Percentiles rank a stretch among this genome's conserved stretches.
These are phyloP conservation scores for Callyntrura sp. DNA, from an alignment of 2,888 invertebrate genomes.

Conservation along the genomic window DNA sequence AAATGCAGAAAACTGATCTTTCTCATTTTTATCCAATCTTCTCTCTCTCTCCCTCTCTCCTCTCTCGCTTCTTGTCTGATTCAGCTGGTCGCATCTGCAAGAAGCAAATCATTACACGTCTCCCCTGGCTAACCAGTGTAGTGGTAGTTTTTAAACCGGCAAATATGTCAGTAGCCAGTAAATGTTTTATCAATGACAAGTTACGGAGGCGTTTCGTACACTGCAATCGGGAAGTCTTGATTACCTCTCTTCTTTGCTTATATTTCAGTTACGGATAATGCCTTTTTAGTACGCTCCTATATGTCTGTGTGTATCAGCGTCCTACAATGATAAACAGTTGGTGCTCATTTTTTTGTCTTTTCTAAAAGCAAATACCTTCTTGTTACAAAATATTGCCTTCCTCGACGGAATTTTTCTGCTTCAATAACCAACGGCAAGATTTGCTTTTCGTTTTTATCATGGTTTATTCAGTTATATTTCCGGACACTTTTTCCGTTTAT, in stretches of 20 bases:
- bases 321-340: background rate
- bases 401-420: background rate
- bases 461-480: no score
- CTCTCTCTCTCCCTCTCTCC: background rate
- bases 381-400: background rate
- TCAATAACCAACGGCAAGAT: no score
- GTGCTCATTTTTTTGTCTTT: background rate
- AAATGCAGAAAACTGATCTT: conserved; percentile 36
- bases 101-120: background rate
- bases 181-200: conserved; percentile 18
- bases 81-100: conserved; percentile 19
- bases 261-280: background rate
- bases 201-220: conserved; percentile 15
- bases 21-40: background rate
- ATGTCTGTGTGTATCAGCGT: no score
- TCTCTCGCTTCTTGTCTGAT: background rate
- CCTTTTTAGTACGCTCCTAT: background rate
- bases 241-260: no score
- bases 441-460: background rate
- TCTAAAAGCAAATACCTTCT: no score
- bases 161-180: background rate
- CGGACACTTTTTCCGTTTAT: background rate
- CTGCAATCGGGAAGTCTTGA: background rate
- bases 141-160: background rate
- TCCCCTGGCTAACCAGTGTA: background rate